A percentile compares a stretch with the other conserved stretches of the same genome.
These are phyloP conservation scores for Falco biarmicus DNA, from an alignment of 2,797 vertebrate genomes.

Conservation along the genomic window DNA sequence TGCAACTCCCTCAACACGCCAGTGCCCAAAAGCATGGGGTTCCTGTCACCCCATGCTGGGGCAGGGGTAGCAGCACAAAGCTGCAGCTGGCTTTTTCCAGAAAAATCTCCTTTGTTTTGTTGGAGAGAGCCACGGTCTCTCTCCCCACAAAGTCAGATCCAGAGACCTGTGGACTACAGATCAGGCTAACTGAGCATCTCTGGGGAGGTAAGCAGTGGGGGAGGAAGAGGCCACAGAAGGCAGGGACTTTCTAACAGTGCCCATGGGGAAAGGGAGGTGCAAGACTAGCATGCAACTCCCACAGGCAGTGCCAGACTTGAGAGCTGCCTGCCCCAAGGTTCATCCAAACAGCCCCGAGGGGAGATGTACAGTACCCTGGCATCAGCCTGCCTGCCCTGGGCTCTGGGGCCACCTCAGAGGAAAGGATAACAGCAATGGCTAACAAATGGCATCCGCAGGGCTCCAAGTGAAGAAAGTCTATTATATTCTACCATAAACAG, in stretches of 20 bases:
- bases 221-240: background rate
- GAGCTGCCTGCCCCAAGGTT: background rate
- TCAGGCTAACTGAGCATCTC: background rate
- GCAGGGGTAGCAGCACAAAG: background rate
- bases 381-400: background rate
- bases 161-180: background rate
- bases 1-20: background rate
- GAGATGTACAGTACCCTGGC: background rate
- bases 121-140: background rate
- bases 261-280: background rate
- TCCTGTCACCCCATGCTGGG: fast-evolving
- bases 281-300: background rate
- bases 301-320: background rate
- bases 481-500: background rate
- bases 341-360: background rate
- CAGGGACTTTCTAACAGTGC: background rate
- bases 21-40: background rate
- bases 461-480: background rate
- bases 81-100: background rate
- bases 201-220: fast-evolving
- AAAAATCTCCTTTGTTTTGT: background rate
- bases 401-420: background rate
- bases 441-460: background rate
- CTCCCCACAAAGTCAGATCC: background rate
- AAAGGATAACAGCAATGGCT: background rate